Percentiles rank a stretch among this genome's conserved stretches.
phyloP scores from a whole-genome alignment of 2,888 invertebrate genomes.

The Drosophila prolongata region DNA sequence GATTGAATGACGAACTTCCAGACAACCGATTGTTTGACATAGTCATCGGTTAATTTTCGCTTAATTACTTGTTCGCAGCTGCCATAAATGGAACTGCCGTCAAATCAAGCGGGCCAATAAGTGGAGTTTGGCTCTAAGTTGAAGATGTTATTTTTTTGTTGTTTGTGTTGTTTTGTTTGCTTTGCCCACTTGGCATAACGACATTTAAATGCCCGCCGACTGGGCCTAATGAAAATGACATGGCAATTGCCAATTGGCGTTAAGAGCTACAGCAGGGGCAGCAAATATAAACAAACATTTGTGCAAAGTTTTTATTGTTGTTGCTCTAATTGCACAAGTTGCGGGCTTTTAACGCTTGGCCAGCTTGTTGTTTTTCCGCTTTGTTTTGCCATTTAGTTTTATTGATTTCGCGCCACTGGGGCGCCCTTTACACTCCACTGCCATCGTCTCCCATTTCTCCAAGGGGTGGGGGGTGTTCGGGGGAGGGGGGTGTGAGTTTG shows the following conservation, averaged over 20 bases:
- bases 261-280: constrained; percentile 19
- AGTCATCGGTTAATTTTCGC: constrained; percentile 74
- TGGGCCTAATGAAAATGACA: constrained; percentile 59
- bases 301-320: constrained; percentile 58
- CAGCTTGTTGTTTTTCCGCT: constrained; percentile 42
- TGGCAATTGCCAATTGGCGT: constrained; percentile 70
- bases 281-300: constrained; percentile 63
- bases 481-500: constrained; percentile 8
- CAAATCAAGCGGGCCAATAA: constrained; percentile 1
- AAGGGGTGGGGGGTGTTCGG: constrained; percentile 21
- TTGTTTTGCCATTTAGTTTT: constrained; percentile 54
- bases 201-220: constrained; percentile 57
- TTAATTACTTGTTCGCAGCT: constrained; percentile 68
- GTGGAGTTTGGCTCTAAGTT: constrained; percentile 5
- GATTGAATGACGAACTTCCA: constrained; percentile 50
- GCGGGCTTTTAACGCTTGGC: constrained; percentile 35
- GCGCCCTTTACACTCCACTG: constrained; percentile 63
- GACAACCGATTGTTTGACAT: constrained; percentile 46
- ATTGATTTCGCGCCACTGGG: constrained; percentile 72
- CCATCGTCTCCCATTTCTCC: constrained; percentile 28
- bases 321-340: constrained; percentile 50
- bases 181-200: constrained; percentile 16
- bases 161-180: constrained; percentile 1
- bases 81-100: constrained; percentile 46
- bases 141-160: not conserved